Percentiles rank a stretch among this genome's conserved stretches.
phyloP scores from a whole-genome alignment of 2,797 vertebrate genomes.

The Gymnodraco acuticeps region DNA sequence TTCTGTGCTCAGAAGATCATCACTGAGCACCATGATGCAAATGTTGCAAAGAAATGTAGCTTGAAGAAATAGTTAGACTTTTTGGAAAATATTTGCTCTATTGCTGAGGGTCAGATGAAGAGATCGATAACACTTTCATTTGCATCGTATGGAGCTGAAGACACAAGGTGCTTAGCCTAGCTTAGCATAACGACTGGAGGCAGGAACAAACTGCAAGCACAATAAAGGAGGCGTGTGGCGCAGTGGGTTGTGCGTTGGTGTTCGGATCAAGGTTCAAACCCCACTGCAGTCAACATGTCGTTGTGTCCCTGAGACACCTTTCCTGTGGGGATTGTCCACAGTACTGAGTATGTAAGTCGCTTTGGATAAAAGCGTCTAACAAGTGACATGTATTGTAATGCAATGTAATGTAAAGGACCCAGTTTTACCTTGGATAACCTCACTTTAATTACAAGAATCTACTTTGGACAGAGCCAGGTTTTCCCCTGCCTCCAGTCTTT shows the following conservation, averaged over 20 bases:
- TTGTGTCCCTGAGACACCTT: too few relatives aligned
- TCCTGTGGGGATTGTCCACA: too few relatives aligned
- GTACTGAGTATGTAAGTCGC: too few relatives aligned
- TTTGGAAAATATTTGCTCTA: not conserved
- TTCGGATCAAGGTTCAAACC: too few relatives aligned
- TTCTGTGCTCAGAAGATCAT: conserved; percentile 27
- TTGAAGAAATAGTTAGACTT: not conserved
- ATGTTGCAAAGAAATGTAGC: conserved; percentile 12
- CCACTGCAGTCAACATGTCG: too few relatives aligned
- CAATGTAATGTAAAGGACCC: too few relatives aligned
- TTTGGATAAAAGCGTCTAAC: too few relatives aligned
- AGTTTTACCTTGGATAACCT: not conserved
- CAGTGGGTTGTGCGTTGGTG: too few relatives aligned
- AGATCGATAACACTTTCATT: not conserved
- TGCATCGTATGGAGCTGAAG: not conserved
- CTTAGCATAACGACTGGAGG: not conserved
- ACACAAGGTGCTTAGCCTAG: not conserved
- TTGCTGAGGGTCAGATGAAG: not conserved
- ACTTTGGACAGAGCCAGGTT: not conserved
- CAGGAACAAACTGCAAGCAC: not conserved
- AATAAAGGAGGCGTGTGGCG: not conserved
- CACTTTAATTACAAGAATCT: not conserved
- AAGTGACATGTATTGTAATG: too few relatives aligned
- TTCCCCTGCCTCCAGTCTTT: not conserved
- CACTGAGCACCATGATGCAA: conserved; percentile 1